Evolutionary conservation across 2,888 invertebrate genomes (phyloP), one percentile per base, ranked within the genome.

Genomic region (Agrochola circellaris): DNA sequence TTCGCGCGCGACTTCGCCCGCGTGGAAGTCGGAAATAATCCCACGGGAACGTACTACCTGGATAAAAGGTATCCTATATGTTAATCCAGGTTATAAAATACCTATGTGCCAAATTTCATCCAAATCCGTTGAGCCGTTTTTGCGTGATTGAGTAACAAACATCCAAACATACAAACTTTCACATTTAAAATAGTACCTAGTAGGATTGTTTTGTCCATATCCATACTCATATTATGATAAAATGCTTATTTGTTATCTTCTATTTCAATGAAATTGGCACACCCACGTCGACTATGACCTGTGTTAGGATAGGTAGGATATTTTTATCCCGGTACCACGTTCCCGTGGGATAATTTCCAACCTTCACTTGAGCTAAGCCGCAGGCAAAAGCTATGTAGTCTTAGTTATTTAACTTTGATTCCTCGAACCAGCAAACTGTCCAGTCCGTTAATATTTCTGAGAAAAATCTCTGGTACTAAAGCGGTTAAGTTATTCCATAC

Each of bases 401-500:
- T 48, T 17, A 48, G 48, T 48, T 17, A 30, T 17, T 17, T 60
- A 60, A 26, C 38, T 38, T 9, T 42, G 6, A 11, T 42, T 38
- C 20, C 13, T 9, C 42, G 26, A 26, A 45, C 11, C 15, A 26
- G 20, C 11, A 20, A 20, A 65, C 17, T 26, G 11, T 65, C 3
- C 17, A 20, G 26, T 66, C 20, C 42, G 1, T 38, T 42, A 45
- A 26, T 26, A 13, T 45, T 73, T 56, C 73, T n/a, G 20, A 45
- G 30, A 23, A 26, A 60, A 48, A 26, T 48, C 58, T 26, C 7
- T 48, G 8, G 8, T 23, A 38, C 1, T 34, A n/a, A 15, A 67
- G 23, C 5, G 5, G 17, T 56, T 15, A 30, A 30, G 23, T 62
- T 62, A 34, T 62, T n/a, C 7, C 7, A 60, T 78, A 83, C 78